phyloP scores from a whole-genome alignment of 2,888 invertebrate species.

The Caenorhabditis zanzibari region DNA sequence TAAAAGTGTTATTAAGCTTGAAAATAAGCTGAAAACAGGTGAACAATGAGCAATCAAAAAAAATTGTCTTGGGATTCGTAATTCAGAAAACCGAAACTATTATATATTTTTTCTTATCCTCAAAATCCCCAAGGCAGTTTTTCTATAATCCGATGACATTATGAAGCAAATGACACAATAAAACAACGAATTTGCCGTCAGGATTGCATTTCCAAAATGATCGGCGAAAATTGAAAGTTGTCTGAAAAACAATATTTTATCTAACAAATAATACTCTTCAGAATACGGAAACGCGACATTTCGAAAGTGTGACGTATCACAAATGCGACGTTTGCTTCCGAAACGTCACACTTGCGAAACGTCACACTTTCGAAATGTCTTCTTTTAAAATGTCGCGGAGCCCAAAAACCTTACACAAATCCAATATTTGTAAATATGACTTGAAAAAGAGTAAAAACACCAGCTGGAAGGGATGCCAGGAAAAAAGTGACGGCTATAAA shows the following conservation, averaged over 20 bases:
- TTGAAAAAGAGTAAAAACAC: not conserved
- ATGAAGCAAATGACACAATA: constrained; percentile 14
- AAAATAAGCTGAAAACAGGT: no score
- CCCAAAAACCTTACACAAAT: constrained; percentile 26
- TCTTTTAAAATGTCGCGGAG: no score
- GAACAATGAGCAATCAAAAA: no score
- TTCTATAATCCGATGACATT: constrained; percentile 22
- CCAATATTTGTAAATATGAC: not conserved
- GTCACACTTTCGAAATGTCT: no score
- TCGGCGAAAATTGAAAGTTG: not conserved
- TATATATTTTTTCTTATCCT: no score
- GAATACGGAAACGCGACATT: no score
- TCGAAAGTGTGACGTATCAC: no score
- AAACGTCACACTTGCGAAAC: no score
- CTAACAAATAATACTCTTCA: no score
- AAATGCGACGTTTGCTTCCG: not conserved
- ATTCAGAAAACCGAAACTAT: no score
- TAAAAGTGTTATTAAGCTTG: no score
- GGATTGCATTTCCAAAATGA: not conserved
- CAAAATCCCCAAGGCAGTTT: not conserved
- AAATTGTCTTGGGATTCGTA: no score
- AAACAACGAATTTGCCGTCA: not conserved
- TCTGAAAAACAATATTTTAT: not conserved
- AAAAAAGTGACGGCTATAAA: constrained; percentile 28
- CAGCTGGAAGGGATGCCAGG: constrained; percentile 22